Evolutionary conservation across 2,113 vertebrate genomes (phyloP).

Genomic region (Verasper variegatus): DNA sequence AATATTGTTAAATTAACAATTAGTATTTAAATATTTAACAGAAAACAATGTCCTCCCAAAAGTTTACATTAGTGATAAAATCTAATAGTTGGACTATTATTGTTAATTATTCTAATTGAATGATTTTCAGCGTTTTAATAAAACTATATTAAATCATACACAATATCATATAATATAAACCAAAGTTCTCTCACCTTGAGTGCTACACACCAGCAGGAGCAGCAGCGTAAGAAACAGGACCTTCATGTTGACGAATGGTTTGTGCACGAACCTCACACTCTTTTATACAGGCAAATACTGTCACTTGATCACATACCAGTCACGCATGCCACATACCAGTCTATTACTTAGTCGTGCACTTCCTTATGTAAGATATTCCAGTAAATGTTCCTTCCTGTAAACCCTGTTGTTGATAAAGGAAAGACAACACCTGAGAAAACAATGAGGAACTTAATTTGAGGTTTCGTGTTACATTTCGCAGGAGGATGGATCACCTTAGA

Average conservation of each 20-base stretch:
- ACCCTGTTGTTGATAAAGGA: neutral
- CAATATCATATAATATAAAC: neutral
- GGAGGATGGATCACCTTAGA: neutral
- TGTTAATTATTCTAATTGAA: neutral
- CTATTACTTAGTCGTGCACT: neutral
- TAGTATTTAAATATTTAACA: too few relatives aligned
- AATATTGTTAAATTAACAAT: too few relatives aligned
- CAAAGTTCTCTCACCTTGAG: slow-evolving; percentile 57
- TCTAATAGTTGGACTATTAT: neutral
- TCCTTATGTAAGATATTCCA: slow-evolving; percentile 27
- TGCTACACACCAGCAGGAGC: slow-evolving; percentile 68
- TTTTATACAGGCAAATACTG: slow-evolving; percentile 35
- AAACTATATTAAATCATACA: too few relatives aligned
- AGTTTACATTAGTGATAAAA: neutral
- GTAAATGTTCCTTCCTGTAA: slow-evolving; percentile 14
- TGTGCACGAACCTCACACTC: slow-evolving; percentile 25
- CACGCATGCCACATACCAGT: slow-evolving; percentile 9
- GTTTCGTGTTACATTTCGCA: neutral
- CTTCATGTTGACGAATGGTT: slow-evolving; percentile 71
- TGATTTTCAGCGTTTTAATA: too few relatives aligned
- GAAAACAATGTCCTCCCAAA: too few relatives aligned
- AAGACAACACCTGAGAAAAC: neutral
- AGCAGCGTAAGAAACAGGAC: slow-evolving; percentile 53
- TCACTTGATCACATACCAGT: too few relatives aligned
- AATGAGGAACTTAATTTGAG: neutral